Percentiles rank a stretch among this genome's conserved stretches.
phyloP scores from a whole-genome alignment of 2,888 invertebrate genomes.

The Nephrotoma guestfalica region DNA sequence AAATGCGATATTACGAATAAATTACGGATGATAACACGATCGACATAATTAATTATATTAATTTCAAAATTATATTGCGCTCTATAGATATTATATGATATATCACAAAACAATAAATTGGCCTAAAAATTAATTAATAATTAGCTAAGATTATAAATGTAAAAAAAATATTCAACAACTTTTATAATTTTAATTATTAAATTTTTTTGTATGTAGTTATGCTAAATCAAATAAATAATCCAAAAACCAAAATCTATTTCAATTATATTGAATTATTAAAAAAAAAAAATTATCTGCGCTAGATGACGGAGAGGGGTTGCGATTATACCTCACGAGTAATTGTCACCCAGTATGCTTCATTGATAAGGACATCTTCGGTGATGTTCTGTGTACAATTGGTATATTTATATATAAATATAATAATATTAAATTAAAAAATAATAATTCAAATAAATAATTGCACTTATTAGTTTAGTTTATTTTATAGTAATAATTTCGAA shows the following conservation, averaged over 20 bases:
- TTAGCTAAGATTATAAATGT: not conserved
- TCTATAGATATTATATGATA: not conserved
- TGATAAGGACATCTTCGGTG: slow-evolving; percentile 89
- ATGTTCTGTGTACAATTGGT: slow-evolving; percentile 58
- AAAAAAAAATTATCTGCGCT: not conserved
- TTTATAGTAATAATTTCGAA: not conserved
- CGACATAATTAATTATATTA: not conserved
- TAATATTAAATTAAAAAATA: not conserved
- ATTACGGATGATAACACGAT: not conserved
- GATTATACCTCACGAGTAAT: slow-evolving; percentile 83
- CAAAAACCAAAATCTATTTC: not conserved
- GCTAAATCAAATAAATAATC: not conserved
- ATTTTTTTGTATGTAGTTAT: not conserved
- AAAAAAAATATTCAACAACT: not conserved
- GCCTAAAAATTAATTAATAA: not conserved
- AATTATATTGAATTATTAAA: not conserved
- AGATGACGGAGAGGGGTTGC: slow-evolving; percentile 15
- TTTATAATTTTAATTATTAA: not conserved
- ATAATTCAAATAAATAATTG: not conserved
- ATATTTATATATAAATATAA: not conserved
- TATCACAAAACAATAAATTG: not conserved
- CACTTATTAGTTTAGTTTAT: not conserved
- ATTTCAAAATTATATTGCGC: not conserved
- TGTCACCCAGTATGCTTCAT: slow-evolving; percentile 87
- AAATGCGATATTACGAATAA: not conserved